Percentiles rank a stretch among this genome's conserved stretches.
Evolutionary conservation across 2,888 invertebrate genomes (phyloP).

Genomic region (Lasioglossum calceatum): DNA sequence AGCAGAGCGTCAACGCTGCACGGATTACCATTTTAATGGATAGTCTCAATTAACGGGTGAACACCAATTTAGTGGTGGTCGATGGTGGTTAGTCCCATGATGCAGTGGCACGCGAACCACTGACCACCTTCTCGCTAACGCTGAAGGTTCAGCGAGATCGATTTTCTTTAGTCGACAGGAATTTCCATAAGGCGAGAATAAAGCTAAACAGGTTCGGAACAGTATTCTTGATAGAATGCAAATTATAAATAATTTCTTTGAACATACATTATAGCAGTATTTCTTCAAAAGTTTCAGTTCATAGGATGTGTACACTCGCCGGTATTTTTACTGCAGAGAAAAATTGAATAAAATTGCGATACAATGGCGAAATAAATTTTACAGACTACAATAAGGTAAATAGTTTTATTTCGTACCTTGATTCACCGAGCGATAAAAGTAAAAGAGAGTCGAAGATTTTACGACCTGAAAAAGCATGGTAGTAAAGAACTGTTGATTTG

Average conservation of each 20-base stretch:
- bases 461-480: neutral
- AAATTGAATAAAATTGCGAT: neutral
- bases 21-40: constrained; percentile 70
- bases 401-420: neutral
- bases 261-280: accelerated
- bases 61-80: constrained; percentile 72
- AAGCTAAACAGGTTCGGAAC: neutral
- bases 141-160: neutral
- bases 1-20: constrained; percentile 50
- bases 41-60: constrained; percentile 72
- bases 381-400: neutral
- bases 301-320: no score
- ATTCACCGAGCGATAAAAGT: neutral
- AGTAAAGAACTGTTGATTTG: neutral
- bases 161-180: constrained; percentile 6
- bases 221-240: no score
- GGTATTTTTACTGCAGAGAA: neutral
- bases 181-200: neutral
- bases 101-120: constrained; percentile 62
- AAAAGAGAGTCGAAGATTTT: neutral
- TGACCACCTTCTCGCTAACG: constrained; percentile 1
- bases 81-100: constrained; percentile 55
- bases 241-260: neutral
- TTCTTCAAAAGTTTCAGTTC: neutral
- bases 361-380: neutral